Conservation (phyloP, 1,140 invertebrate species). For the Papilio polyxenes region DNA sequence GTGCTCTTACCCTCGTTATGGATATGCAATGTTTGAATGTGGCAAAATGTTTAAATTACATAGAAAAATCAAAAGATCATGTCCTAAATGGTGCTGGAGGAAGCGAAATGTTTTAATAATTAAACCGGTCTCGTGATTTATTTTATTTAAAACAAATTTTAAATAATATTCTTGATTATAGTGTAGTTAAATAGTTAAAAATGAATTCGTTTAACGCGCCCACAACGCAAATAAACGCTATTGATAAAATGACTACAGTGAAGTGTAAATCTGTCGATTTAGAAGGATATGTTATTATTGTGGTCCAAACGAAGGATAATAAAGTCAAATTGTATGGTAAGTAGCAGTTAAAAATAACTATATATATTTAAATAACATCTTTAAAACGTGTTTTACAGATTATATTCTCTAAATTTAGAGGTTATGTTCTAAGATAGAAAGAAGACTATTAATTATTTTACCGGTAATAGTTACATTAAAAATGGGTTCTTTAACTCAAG, state of each 20-base stretch:
- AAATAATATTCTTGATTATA: slow-evolving; percentile 13
- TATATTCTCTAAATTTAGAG: not conserved
- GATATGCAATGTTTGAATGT: slow-evolving; percentile 48
- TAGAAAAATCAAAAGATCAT: slow-evolving; percentile 52
- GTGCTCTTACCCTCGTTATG: not conserved
- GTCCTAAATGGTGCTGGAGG: slow-evolving; percentile 74
- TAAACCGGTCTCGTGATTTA: slow-evolving; percentile 19
- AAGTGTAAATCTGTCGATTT: slow-evolving; percentile 89
- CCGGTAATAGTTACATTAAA: not conserved
- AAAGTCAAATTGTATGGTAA: slow-evolving; percentile 97
- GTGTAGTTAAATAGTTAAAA: slow-evolving; percentile 49
- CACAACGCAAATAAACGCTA: slow-evolving; percentile 72
- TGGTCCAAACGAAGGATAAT: slow-evolving; percentile 95
- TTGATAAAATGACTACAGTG: slow-evolving; percentile 79
- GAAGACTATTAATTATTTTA: not conserved
- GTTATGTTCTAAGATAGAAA: not conserved
- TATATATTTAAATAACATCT: not conserved
- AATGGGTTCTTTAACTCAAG: not conserved
- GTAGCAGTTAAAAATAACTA: slow-evolving; percentile 58
- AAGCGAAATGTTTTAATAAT: slow-evolving; percentile 58
- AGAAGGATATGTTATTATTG: slow-evolving; percentile 97
- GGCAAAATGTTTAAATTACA: slow-evolving; percentile 56
- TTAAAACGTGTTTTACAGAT: not conserved
- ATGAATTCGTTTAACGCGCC: slow-evolving; percentile 78
- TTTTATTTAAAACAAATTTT: slow-evolving; percentile 39